Evolutionary conservation across 1,140 invertebrate genomes (phyloP).

Genomic region (Hylaeus anthracinus): DNA sequence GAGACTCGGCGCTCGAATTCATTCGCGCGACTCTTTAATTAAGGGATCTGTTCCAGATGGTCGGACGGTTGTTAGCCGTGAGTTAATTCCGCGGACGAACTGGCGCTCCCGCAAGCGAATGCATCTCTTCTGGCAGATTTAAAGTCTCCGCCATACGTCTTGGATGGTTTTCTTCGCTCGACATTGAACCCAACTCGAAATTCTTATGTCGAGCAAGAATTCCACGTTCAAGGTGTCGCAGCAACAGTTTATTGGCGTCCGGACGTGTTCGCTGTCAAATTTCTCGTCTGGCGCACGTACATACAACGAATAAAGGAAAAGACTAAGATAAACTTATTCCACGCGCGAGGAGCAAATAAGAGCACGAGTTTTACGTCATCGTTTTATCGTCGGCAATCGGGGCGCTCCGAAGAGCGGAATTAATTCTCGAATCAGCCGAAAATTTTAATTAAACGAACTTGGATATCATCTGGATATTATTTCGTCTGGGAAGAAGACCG

Average conservation of each 20-base stretch:
- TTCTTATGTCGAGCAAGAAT: background rate
- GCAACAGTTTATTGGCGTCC: background rate
- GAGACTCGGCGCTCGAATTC: slow-evolving; percentile 7
- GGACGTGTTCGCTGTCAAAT: background rate
- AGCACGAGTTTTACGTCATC: background rate
- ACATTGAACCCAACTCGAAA: background rate
- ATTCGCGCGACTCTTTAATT: slow-evolving; percentile 39
- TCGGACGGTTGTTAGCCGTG: slow-evolving; percentile 6
- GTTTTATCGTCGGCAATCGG: background rate
- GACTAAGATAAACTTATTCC: background rate
- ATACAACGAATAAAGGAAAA: background rate
- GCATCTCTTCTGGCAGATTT: slow-evolving; percentile 3
- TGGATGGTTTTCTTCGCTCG: background rate
- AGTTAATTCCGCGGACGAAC: slow-evolving; percentile 23
- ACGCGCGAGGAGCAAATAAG: background rate
- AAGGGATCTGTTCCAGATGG: slow-evolving; percentile 23
- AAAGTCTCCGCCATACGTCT: background rate
- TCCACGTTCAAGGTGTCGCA: background rate
- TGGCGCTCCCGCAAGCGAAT: slow-evolving; percentile 2
- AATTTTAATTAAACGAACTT: slow-evolving; percentile 23
- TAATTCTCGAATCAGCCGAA: background rate
- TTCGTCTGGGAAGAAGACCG: no score
- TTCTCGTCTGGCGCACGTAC: background rate
- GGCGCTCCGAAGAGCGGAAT: background rate
- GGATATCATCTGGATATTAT: background rate